phyloP scores from a whole-genome alignment of 2,113 vertebrate species.

The Micromys minutus region DNA sequence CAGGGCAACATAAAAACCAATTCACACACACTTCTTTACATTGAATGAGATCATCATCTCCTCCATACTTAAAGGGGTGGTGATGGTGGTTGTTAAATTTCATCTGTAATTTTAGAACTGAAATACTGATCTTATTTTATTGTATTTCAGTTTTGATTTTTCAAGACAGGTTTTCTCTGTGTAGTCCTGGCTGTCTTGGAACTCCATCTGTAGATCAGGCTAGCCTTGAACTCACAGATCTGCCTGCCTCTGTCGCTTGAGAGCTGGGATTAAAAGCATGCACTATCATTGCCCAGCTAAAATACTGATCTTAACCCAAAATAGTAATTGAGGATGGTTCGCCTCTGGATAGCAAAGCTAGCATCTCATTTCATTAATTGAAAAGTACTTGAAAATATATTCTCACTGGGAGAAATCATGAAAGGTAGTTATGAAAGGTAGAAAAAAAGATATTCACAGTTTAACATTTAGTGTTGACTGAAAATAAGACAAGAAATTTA shows the following conservation, averaged over 20 bases:
- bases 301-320: neutral
- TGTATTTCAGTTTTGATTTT: neutral
- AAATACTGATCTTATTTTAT: neutral
- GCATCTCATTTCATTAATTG: neutral
- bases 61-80: neutral
- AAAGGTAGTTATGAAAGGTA: neutral
- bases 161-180: neutral
- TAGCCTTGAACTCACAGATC: neutral
- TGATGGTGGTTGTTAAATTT: neutral
- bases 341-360: neutral
- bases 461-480: neutral
- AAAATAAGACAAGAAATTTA: neutral
- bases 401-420: neutral
- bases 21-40: neutral
- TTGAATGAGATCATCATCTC: no score
- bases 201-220: neutral
- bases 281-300: neutral
- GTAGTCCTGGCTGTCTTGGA: neutral
- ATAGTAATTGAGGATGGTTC: neutral
- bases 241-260: neutral
- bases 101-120: neutral
- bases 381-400: neutral
- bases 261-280: neutral
- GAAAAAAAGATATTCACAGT: neutral
- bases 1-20: neutral